These are phyloP conservation scores for Tyria jacobaeae DNA, from an alignment of 2,888 invertebrate genomes.

Conservation along the genomic window DNA sequence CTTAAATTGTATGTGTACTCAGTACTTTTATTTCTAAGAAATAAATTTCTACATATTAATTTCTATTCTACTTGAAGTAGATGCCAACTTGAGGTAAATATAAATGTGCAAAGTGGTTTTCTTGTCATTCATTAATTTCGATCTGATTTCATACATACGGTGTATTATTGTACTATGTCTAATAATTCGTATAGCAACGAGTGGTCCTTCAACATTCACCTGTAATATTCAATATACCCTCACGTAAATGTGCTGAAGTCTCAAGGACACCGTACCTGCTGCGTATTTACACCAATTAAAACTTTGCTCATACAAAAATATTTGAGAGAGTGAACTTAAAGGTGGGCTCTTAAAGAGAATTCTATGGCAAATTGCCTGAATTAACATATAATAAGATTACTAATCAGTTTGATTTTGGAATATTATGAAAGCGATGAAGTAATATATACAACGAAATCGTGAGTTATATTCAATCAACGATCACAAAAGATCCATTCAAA, in stretches of 20 bases:
- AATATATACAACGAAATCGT: no score
- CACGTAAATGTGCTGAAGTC: constrained; percentile 35
- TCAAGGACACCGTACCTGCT: constrained; percentile 39
- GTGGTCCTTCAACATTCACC: not conserved
- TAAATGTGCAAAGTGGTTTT: not conserved
- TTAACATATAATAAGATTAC: no score
- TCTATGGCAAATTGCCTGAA: constrained; percentile 21
- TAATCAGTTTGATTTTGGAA: no score
- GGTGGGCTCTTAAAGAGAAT: constrained; percentile 24
- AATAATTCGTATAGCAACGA: not conserved
- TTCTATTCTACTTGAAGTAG: not conserved
- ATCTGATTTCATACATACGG: not conserved
- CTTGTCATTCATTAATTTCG: not conserved
- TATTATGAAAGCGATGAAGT: no score
- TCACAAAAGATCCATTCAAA: no score
- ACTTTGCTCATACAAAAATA: constrained; percentile 59
- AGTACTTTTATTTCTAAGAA: not conserved
- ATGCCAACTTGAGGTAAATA: no score
- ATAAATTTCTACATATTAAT: not conserved
- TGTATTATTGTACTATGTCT: not conserved
- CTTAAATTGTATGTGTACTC: not conserved
- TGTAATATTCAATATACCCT: constrained; percentile 29
- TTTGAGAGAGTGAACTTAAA: constrained; percentile 18
- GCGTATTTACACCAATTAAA: constrained; percentile 70
- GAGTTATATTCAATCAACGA: no score